phyloP scores from a whole-genome alignment of 2,113 vertebrate species.

The Thalassarche chlororhynchos region DNA sequence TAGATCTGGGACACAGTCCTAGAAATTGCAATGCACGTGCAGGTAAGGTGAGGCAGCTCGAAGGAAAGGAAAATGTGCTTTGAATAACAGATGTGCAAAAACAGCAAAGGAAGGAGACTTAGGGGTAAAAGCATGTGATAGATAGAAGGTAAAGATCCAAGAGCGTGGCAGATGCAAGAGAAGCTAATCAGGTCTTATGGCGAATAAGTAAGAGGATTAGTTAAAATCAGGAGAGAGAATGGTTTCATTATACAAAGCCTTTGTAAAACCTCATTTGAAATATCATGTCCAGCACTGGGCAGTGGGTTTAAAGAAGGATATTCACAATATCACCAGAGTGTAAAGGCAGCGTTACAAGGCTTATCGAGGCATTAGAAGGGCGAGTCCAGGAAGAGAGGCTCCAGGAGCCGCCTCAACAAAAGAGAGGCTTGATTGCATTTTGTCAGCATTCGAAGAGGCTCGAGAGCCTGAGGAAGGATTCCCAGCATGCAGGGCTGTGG shows the following conservation, averaged over 20 bases:
- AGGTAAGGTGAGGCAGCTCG: neutral
- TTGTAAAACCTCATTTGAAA: neutral
- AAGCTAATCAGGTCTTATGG: neutral
- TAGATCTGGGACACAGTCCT: neutral
- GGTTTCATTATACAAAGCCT: neutral
- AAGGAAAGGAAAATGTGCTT: neutral
- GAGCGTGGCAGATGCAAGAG: neutral
- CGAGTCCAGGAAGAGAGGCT: neutral
- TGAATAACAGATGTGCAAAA: neutral
- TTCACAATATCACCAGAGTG: neutral
- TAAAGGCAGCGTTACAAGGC: neutral
- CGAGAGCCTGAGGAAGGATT: neutral
- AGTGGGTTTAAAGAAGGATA: neutral
- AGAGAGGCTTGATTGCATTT: neutral
- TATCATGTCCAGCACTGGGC: neutral
- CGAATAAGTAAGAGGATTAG: slow-evolving; percentile 14
- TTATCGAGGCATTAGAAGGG: neutral
- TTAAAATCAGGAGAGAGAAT: neutral
- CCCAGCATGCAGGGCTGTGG: neutral
- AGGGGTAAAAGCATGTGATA: neutral
- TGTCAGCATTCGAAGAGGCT: neutral
- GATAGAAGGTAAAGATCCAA: neutral
- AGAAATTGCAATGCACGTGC: no score
- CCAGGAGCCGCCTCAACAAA: neutral
- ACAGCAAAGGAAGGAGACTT: neutral